Percentiles rank a stretch among this genome's conserved stretches.
These are phyloP conservation scores for Numenius phaeopus DNA, from an alignment of 2,797 vertebrate genomes.

Conservation along the genomic window DNA sequence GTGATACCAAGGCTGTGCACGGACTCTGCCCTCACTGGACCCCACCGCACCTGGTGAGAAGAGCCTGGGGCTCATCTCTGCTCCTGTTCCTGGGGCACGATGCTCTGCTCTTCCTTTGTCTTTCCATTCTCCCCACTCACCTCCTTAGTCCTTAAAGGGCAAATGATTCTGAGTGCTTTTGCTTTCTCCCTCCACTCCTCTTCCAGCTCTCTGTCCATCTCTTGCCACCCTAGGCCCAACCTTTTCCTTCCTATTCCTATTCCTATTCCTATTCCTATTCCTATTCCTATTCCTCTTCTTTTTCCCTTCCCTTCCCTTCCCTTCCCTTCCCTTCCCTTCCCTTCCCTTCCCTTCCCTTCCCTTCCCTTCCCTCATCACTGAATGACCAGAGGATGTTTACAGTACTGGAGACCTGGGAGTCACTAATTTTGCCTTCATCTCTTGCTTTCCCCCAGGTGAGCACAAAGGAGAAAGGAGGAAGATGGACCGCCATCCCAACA, in stretches of 20 bases:
- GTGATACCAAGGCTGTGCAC: background rate
- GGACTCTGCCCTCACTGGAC: background rate
- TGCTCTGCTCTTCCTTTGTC: background rate
- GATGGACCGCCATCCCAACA: background rate
- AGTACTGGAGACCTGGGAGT: no score
- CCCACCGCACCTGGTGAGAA: background rate
- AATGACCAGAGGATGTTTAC: background rate
- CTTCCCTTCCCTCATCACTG: background rate
- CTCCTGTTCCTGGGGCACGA: accelerated
- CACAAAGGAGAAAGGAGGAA: background rate
- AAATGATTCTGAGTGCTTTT: background rate
- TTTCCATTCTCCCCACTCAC: background rate
- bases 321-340: no score
- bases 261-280: background rate
- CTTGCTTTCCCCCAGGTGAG: background rate
- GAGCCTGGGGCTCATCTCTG: background rate
- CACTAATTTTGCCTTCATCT: background rate
- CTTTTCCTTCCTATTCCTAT: background rate
- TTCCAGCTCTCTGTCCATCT: background rate
- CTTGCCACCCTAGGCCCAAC: background rate
- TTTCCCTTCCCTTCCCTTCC: no score
- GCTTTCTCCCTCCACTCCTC: background rate
- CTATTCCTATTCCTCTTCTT: background rate
- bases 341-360: no score
- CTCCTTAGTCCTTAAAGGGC: background rate